A percentile compares a stretch with the other conserved stretches of the same genome.
phyloP scores from a whole-genome alignment of 2,113 vertebrate species.

The Ramphastos sulfuratus region DNA sequence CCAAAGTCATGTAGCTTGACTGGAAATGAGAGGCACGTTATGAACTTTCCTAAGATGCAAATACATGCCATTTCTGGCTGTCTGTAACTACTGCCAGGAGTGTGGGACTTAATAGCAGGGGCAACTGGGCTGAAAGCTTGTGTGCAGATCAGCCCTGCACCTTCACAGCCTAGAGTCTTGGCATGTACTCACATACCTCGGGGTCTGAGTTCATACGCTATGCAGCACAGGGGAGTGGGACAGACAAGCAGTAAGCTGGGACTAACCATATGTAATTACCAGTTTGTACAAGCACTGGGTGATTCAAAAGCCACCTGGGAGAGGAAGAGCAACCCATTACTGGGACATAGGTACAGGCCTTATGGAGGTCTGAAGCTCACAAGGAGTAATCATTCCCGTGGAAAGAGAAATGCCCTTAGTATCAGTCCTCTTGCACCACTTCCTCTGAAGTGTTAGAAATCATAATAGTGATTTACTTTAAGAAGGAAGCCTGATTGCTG shows the following conservation, averaged over 20 bases:
- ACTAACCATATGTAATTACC: neutral
- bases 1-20: neutral
- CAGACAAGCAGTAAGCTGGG: neutral
- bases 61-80: neutral
- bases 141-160: neutral
- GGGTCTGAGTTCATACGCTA: neutral
- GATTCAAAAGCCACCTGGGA: neutral
- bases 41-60: neutral
- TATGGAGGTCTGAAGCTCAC: neutral
- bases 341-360: neutral
- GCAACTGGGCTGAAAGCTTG: neutral
- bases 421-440: neutral
- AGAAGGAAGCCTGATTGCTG: neutral
- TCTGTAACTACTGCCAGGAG: neutral
- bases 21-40: neutral
- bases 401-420: neutral
- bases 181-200: fast-evolving
- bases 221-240: neutral
- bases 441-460: neutral
- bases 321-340: neutral
- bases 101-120: neutral
- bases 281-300: neutral
- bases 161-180: neutral
- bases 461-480: neutral
- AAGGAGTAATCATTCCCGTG: neutral